A percentile compares a stretch with the other conserved stretches of the same genome.
Evolutionary conservation across 2,888 invertebrate species (phyloP).

Genomic region (Argyra leucocephala): DNA sequence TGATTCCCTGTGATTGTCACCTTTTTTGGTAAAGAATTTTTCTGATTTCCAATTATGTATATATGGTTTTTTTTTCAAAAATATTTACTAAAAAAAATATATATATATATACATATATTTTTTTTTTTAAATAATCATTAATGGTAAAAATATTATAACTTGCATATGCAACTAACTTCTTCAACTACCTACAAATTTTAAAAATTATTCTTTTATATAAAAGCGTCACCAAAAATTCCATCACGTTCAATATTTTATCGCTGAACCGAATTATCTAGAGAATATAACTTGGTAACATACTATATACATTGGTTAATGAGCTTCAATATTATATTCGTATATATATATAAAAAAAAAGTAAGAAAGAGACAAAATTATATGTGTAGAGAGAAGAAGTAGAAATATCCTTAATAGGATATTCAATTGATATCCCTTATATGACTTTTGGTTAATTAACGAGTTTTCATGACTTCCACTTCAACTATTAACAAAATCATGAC

Average conservation of each 20-base stretch:
- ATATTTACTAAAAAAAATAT: too few species aligned
- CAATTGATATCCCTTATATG: background rate
- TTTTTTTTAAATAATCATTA: too few species aligned
- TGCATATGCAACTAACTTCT: too few species aligned
- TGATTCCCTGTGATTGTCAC: background rate
- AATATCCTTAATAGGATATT: background rate
- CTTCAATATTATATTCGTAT: too few species aligned
- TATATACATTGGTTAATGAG: too few species aligned
- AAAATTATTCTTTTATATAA: background rate
- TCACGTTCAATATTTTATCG: background rate
- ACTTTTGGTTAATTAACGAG: background rate
- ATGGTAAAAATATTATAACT: too few species aligned
- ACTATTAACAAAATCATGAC: background rate
- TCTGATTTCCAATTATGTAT: background rate
- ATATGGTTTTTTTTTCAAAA: too few species aligned
- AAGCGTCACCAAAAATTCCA: slow-evolving; percentile 6
- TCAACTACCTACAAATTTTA: too few species aligned
- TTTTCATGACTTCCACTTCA: background rate
- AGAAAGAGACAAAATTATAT: too few species aligned
- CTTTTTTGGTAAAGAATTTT: slow-evolving; percentile 1
- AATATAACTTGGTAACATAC: background rate
- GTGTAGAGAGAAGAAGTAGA: background rate
- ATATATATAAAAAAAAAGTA: too few species aligned
- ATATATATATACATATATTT: too few species aligned
- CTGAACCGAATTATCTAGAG: background rate